Percentiles rank a stretch among this genome's conserved stretches.
Evolutionary conservation across 2,797 vertebrate genomes (phyloP).

Genomic region (Podarcis siculus): DNA sequence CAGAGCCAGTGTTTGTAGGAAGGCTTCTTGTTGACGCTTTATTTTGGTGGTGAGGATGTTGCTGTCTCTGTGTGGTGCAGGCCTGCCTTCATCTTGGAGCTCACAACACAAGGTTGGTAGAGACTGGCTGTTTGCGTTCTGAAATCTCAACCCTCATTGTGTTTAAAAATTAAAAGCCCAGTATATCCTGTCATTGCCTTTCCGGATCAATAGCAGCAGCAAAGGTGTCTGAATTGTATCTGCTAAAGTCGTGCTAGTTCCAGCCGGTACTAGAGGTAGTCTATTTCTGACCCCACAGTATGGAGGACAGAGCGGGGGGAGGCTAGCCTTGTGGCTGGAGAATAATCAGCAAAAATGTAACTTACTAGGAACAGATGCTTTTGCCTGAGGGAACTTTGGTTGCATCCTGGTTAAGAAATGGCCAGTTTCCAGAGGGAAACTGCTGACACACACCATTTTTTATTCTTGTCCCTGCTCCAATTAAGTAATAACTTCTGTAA

Average conservation of each 20-base stretch:
- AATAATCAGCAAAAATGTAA: background rate
- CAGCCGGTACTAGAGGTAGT: background rate
- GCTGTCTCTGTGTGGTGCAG: background rate
- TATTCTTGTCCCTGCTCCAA: background rate
- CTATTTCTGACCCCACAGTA: background rate
- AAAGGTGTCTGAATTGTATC: background rate
- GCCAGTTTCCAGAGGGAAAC: background rate
- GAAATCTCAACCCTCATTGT: background rate
- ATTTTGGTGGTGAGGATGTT: background rate
- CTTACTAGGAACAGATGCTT: background rate
- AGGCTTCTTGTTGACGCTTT: background rate
- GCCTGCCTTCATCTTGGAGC: background rate
- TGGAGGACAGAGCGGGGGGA: background rate
- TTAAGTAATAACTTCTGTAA: background rate
- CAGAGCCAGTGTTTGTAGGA: too few relatives aligned
- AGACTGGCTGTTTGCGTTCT: background rate
- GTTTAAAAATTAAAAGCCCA: background rate
- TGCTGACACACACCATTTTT: background rate
- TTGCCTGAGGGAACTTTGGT: background rate
- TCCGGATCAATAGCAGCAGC: background rate
- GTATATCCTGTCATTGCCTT: background rate
- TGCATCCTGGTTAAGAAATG: background rate
- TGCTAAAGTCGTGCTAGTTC: background rate
- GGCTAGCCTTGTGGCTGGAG: background rate
- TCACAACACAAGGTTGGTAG: background rate